Evolutionary conservation across 2,113 vertebrate species (phyloP).

Genomic region (Uropsilus gracilis): DNA sequence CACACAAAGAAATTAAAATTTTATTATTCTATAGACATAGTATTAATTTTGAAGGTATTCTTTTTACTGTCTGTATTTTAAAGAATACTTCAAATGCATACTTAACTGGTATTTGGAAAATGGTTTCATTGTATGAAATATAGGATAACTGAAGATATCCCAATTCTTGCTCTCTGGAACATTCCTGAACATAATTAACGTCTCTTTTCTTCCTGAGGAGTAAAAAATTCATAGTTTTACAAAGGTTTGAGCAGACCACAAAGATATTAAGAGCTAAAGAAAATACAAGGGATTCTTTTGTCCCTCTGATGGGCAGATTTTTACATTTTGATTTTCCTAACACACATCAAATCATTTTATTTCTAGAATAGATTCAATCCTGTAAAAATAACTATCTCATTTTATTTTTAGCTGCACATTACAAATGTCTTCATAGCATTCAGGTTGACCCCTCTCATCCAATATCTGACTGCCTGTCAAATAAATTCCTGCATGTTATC

Average conservation of each 20-base stretch:
- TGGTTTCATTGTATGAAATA: background rate
- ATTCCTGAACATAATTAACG: background rate
- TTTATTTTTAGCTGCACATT: background rate
- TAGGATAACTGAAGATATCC: background rate
- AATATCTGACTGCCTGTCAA: background rate
- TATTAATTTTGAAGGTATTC: background rate
- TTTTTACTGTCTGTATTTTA: background rate
- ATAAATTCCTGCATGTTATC: background rate
- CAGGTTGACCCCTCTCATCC: background rate
- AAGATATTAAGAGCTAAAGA: background rate
- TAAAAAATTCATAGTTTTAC: background rate
- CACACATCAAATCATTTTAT: background rate
- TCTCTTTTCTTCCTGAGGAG: background rate
- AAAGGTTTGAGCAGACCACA: background rate
- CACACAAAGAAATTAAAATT: background rate
- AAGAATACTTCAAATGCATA: background rate
- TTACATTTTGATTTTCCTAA: background rate
- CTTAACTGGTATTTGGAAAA: background rate
- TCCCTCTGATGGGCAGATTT: background rate
- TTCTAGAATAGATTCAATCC: background rate
- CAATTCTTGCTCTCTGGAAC: background rate
- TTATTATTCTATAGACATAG: background rate
- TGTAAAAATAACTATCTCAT: background rate
- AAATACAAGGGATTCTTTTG: background rate
- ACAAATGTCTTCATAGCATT: background rate